Conservation (phyloP, 2,888 invertebrate genomes). For the Cyrtodaria siliqua region DNA sequence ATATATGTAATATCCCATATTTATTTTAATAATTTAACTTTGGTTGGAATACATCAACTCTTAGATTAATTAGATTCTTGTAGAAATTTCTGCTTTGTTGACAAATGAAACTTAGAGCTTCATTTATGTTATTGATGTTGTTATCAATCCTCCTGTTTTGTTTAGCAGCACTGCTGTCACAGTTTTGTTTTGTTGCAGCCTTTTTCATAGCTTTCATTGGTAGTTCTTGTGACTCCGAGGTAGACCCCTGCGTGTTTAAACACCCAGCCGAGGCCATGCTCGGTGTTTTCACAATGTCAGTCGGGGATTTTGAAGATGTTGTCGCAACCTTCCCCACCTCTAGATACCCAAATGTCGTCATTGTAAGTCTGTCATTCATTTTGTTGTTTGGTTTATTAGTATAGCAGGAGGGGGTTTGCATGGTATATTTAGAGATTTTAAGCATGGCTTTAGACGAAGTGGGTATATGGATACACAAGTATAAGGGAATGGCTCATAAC, state of each 20-base stretch:
- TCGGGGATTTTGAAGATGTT: conserved; percentile 98
- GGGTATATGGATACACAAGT: no score
- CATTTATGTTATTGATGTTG: conserved; percentile 15
- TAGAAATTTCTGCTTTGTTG: no score
- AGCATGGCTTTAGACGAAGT: no score
- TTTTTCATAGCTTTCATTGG: conserved; percentile 71
- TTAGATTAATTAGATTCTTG: no score
- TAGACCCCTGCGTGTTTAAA: conserved; percentile 83
- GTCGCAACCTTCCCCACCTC: conserved; percentile 96
- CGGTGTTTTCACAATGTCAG: conserved; percentile 99
- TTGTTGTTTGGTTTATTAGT: no score
- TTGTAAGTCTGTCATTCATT: conserved; percentile 89
- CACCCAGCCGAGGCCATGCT: conserved; percentile 96
- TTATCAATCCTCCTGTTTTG: conserved; percentile 7
- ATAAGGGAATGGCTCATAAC: no score
- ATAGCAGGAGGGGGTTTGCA: no score
- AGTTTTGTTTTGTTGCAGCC: conserved; percentile 63
- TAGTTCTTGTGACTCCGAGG: conserved; percentile 62
- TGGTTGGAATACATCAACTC: no score
- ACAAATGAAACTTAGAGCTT: no score
- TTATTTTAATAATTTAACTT: no score
- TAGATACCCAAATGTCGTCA: conserved; percentile 92
- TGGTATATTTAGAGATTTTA: no score
- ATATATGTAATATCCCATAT: no score
- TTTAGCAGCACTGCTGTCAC: not conserved